Base-by-base conservation (phyloP, 2,797 vertebrate genomes). In the Propithecus perrieri region DNA sequence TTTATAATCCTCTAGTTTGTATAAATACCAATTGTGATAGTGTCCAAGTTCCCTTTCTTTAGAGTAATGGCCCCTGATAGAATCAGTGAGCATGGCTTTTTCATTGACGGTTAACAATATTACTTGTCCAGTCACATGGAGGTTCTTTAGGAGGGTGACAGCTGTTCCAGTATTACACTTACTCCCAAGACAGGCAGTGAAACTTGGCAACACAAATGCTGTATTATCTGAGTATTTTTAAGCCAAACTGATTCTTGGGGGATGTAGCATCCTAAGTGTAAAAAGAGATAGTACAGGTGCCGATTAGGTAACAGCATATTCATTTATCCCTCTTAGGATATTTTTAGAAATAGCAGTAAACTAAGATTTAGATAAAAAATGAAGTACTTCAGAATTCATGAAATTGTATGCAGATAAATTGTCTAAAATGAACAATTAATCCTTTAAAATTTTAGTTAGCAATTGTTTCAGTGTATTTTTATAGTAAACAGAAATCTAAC, bases 401-500 rank as follows among this genome's bases (percentile, higher is more conserved):
- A 61, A 93, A 75, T 50, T 69, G 7, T 69, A 5, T 69, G 30
- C 55, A 50, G 33, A 84, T 59, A 75, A 50, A 65, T 87, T 48
- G 59, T 93, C 69, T 72, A 92, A 95, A 88, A 85, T 48, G 3
- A 46, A 9, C 24, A 74, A 63, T 81, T 89, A 96, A 81, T 55
- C 20, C 69, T 76, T 69, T 69, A 63, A 61, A 92, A 85, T 85
- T 76, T 95, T 33, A 91, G 22, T 84, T 85, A 26, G 46, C 48
- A 89, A 41, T 71, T 86, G 22, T 55, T 90, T 63, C 30, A 18
- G 22, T 26, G 38, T 65, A 91, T 69, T 89, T 91, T 94, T 57
- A 65, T 20, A 93, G 33, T 79, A 18, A 89, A 81, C 33, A 96
- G 46, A 87, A 84, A 14, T 63, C 15, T 74, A 89, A 84, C 24